Base-by-base conservation (phyloP, 2,888 invertebrate species). In the Euclidia mi region DNA sequence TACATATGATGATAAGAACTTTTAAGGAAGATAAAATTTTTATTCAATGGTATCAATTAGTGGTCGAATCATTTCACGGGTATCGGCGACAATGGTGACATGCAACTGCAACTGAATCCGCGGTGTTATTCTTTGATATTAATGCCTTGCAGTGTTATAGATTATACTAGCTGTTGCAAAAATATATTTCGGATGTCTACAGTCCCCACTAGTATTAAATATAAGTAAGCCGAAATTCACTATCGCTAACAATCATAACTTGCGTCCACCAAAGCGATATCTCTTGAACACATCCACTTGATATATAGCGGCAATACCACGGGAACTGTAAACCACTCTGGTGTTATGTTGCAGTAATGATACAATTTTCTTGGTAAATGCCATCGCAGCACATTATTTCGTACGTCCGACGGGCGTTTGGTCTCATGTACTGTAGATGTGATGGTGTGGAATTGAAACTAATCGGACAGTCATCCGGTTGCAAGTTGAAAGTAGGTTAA, bases 291-390 rank as follows among this genome's bases (percentile, higher is more conserved):
- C 76, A 81, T 79, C 78, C 59, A 57, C 55, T 70, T 85, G 84
- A 87, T 82, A 79, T 80, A 87, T 81, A 70, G 72, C 72, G 49
- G 80, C n/a, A n/a, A n/a, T n/a, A n/a, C 76, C 74, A 64, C 66
- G 51, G 77, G 71, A 76, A 82, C 82, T 78, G 81, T 81, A 80
- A 84, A 85, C 83, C 76, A 83, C 80, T 83, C 75, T 53, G 47
- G 53, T 70, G 65, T 64, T 68, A 68, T 69, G 62, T 62, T 69
- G 52, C 72, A 63, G 76, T 84, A 81, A 84, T 84, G 86, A 82
- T 79, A 78, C 81, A 80, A 82, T 85, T 86, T 84, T 85, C 81
- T 81, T 58, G 40, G 71, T 76, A 75, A 74, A 78, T 70, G 65
- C 65, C 60, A 70, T 61, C 49, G 57, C 60, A 48, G 53, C 52